Conservation (phyloP, 2,113 vertebrate genomes). For the Ictalurus punctatus region DNA sequence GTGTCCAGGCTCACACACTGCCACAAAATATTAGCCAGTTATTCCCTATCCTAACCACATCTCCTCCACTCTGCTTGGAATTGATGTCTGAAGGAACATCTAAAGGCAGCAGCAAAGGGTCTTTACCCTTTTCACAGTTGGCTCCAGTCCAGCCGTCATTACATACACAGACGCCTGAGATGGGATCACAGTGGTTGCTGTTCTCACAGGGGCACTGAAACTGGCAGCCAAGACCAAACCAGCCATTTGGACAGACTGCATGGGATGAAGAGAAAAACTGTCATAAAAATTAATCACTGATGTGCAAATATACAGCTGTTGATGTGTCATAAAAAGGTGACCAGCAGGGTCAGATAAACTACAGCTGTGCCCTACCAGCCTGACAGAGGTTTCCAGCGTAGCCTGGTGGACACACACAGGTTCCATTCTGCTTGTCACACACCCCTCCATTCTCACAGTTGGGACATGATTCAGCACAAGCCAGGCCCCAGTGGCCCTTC, state of each 20-base stretch:
- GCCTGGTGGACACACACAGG: constrained; percentile 72
- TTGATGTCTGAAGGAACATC: neutral
- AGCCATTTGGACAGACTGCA: constrained; percentile 73
- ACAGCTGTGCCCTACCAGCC: constrained; percentile 61
- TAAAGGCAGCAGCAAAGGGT: neutral
- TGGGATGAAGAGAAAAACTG: neutral
- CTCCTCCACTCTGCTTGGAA: neutral
- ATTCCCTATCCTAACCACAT: neutral
- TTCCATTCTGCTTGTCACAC: constrained; percentile 68
- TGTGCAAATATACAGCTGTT: neutral
- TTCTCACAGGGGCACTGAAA: constrained; percentile 75
- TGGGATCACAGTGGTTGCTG: constrained; percentile 69
- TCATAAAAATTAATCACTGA: neutral
- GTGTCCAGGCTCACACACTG: constrained; percentile 74
- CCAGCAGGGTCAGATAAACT: neutral
- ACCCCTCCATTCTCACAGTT: constrained; percentile 68
- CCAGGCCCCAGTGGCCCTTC: constrained; percentile 75
- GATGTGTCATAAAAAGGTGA: neutral
- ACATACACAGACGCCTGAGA: constrained; percentile 73
- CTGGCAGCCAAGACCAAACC: constrained; percentile 75
- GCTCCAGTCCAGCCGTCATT: constrained; percentile 73
- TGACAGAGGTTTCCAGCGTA: constrained; percentile 74
- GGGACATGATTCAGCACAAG: constrained; percentile 77
- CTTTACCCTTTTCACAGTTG: constrained; percentile 73
- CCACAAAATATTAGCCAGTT: constrained; percentile 30